Conservation (phyloP, 2,888 invertebrate genomes). For the Eudasyphora cyanicolor region DNA sequence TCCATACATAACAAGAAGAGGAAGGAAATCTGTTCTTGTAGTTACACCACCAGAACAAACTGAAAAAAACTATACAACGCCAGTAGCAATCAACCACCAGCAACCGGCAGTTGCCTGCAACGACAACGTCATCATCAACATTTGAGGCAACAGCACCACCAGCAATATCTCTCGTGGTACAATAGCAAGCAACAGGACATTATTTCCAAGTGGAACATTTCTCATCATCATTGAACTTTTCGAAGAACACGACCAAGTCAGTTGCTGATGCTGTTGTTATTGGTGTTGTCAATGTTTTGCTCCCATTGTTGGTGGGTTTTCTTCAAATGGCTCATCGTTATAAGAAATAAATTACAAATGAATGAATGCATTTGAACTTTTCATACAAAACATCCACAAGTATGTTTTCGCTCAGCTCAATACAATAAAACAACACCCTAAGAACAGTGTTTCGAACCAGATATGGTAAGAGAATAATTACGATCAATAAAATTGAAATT, state of each 20-base stretch:
- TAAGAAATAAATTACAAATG: slow-evolving; percentile 64
- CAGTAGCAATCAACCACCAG: neutral
- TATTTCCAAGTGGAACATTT: slow-evolving; percentile 19
- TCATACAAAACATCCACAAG: slow-evolving; percentile 42
- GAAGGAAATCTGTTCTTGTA: slow-evolving; percentile 61
- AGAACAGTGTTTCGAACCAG: slow-evolving; percentile 22
- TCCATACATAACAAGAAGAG: slow-evolving; percentile 46
- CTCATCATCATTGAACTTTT: slow-evolving; percentile 58
- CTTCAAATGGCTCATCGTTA: slow-evolving; percentile 54
- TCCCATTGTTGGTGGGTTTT: slow-evolving; percentile 36
- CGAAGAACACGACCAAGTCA: slow-evolving; percentile 60
- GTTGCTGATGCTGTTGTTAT: slow-evolving; percentile 4
- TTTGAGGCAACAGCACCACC: neutral
- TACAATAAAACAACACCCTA: neutral
- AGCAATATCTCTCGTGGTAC: neutral
- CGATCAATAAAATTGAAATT: no score
- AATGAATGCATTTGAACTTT: slow-evolving; percentile 64
- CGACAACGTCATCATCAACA: neutral
- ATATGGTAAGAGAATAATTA: neutral
- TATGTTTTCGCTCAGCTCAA: neutral
- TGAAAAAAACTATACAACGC: neutral
- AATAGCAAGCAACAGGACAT: slow-evolving; percentile 3
- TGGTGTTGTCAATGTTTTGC: slow-evolving; percentile 5
- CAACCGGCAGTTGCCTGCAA: neutral
- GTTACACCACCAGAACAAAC: slow-evolving; percentile 50